Evolutionary conservation across 2,113 vertebrate species (phyloP), one percentile per base, ranked within the genome.

Genomic region (Myiopsitta monachus): DNA sequence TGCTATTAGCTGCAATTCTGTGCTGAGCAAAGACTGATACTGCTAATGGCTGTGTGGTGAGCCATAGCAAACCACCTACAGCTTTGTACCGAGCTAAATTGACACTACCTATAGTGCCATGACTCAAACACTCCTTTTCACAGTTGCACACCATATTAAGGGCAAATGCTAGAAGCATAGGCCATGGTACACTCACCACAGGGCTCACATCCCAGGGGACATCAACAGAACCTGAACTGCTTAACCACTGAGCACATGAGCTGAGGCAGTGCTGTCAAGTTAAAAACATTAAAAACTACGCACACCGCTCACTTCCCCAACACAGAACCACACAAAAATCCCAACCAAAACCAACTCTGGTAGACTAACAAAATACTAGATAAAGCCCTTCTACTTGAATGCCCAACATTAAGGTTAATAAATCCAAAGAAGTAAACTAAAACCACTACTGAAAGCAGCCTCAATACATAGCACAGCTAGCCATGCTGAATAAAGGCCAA

Each of bases 81-180:
- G 97, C 26, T 96, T 86, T 92, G 68, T 44, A 36, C 92, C 55
- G 86, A 83, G 82, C 55, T 95, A 94, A 97, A 97, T 27, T 95
- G 92, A 95, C 63, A 57, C 57, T 96, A 83, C 59, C 76, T 95
- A 36, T 67, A 62, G 86, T 18, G 36, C 33, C 44, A 18, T 72
- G 92, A 91, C 89, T 97, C 83, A 97, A 96, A 79, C 78, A 84
- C 81, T 97, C 88, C 82, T 95, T 97, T 97, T 97, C 96, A 96
- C 96, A 96, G 96, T 79, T 94, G 94, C 62, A 43, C 80, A 91
- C 66, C 23, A 6, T 63, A 82, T 94, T 95, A 97, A 96, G 92
- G 91, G 84, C 57, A 94, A 89, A 73, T 18, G 78, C 33, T 76
- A 76, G 62, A 49, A 94, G 78, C 64, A 62, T 10, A 81, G 89